Percentiles rank a stretch among this genome's conserved stretches.
phyloP scores from a whole-genome alignment of 2,113 vertebrate species.

The Chionomys nivalis region DNA sequence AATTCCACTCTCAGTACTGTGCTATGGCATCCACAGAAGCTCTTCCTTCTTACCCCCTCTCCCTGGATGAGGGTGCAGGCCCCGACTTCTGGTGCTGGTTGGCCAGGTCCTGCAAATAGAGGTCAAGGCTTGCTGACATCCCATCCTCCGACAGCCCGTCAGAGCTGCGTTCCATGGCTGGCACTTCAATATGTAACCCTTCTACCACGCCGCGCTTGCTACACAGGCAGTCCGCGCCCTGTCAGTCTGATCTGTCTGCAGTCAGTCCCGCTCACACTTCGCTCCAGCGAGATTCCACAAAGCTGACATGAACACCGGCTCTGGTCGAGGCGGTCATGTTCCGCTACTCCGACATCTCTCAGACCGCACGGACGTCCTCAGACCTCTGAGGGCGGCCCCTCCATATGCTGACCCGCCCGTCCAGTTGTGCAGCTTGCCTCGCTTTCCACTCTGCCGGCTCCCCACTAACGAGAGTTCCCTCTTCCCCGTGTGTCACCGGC shows the following conservation, averaged over 20 bases:
- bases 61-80: neutral
- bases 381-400: neutral
- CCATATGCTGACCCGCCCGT: neutral
- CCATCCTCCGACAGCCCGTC: neutral
- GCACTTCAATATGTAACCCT: neutral
- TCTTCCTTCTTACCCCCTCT: neutral
- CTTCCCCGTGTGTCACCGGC: neutral
- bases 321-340: rapidly evolving
- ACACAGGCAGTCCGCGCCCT: neutral
- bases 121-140: slow-evolving; percentile 9
- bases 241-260: slow-evolving; percentile 5
- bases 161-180: neutral
- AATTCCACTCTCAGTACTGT: neutral
- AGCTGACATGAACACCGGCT: neutral
- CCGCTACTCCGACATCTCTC: neutral
- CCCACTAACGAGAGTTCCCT: neutral
- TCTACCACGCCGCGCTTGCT: slow-evolving; percentile 24
- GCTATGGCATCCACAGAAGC: neutral
- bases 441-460: neutral
- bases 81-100: neutral
- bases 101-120: neutral
- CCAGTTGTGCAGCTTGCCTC: neutral
- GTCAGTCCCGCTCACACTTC: neutral
- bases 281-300: neutral
- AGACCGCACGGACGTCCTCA: rapidly evolving